Evolutionary conservation across 2,888 invertebrate species (phyloP).

Genomic region (Brenthis hecate): DNA sequence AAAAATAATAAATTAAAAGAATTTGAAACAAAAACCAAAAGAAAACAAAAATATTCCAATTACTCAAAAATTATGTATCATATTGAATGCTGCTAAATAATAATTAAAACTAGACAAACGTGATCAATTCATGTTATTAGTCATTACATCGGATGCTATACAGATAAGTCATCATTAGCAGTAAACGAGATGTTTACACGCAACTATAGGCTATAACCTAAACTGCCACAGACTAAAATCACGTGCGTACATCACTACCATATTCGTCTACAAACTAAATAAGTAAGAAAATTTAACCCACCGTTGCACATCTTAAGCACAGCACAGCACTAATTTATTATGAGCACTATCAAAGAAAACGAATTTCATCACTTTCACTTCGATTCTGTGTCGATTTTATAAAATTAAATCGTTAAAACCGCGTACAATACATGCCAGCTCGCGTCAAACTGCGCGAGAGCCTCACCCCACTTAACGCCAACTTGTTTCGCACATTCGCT

Average conservation of each 20-base stretch:
- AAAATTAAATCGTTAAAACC: slow-evolving; percentile 59
- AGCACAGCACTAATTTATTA: slow-evolving; percentile 21
- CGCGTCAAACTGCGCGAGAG: slow-evolving; percentile 65
- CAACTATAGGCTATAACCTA: slow-evolving; percentile 32
- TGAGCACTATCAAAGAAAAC: not conserved
- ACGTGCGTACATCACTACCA: slow-evolving; percentile 18
- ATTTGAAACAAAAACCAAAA: not conserved
- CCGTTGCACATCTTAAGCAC: slow-evolving; percentile 33
- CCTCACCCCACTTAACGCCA: slow-evolving; percentile 54
- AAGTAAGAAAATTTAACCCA: slow-evolving; percentile 39
- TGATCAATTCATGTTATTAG: slow-evolving; percentile 26
- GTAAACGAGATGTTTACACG: slow-evolving; percentile 31
- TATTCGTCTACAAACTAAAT: slow-evolving; percentile 16
- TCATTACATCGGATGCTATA: slow-evolving; percentile 34
- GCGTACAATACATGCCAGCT: slow-evolving; percentile 45
- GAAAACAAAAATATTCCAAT: not conserved
- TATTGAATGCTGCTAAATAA: not conserved
- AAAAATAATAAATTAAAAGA: too few species aligned
- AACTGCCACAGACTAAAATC: slow-evolving; percentile 32
- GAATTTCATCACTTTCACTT: slow-evolving; percentile 64
- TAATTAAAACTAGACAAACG: slow-evolving; percentile 14
- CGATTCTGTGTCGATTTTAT: slow-evolving; percentile 64
- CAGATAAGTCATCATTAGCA: slow-evolving; percentile 38
- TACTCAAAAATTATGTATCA: not conserved
- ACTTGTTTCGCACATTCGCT: slow-evolving; percentile 23